These are phyloP conservation scores for Discoglossus pictus DNA, from an alignment of 2,797 vertebrate species.

Conservation along the genomic window DNA sequence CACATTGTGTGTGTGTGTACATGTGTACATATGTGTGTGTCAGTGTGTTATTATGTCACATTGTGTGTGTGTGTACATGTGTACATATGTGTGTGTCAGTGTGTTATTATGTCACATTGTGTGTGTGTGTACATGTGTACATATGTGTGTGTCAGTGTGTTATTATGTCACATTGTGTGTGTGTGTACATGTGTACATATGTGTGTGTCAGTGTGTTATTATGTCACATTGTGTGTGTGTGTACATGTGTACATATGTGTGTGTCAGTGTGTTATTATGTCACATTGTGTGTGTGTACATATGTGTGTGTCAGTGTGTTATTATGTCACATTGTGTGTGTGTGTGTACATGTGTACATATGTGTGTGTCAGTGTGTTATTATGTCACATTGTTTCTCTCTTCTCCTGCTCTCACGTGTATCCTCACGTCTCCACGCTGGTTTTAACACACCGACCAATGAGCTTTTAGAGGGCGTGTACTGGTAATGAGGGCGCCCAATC, in stretches of 20 bases:
- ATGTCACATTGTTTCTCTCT: slow-evolving; percentile 27
- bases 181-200: neutral
- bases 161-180: neutral
- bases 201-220: too few relatives aligned
- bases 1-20: neutral
- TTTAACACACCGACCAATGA: neutral
- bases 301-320: neutral
- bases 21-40: neutral
- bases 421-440: neutral
- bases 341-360: neutral
- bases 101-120: neutral
- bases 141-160: neutral
- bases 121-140: fast-evolving
- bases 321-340: neutral
- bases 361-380: slow-evolving; percentile 9
- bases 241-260: neutral
- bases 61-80: neutral
- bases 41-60: too few relatives aligned
- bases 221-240: too few relatives aligned
- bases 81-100: neutral
- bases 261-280: neutral
- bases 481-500: neutral
- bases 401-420: slow-evolving; percentile 25
- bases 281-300: neutral
- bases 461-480: neutral